Base-by-base conservation (phyloP, 2,113 vertebrate species). In the Monopterus albus region DNA sequence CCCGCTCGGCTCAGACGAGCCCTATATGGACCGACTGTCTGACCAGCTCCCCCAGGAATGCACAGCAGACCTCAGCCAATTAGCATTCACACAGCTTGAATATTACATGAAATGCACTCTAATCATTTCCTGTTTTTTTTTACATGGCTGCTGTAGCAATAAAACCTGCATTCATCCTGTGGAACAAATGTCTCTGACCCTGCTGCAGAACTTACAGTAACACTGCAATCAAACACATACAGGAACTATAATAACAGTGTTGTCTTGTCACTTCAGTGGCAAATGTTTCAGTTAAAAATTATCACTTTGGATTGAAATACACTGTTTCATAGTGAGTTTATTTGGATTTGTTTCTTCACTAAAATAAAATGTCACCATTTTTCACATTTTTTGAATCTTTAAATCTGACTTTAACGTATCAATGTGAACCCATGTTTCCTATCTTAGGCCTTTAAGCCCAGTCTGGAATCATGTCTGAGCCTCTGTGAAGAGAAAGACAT, bases 11-110 rank as follows among this genome's bases (percentile, higher is more conserved):
- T 80, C 92, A 94, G 91, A 93, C 93, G 36, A 89, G 67, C 93
- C 93, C 89, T 93, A 93, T 84, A 93, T 84, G 93, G 93, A 70
- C 80, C 23, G 89, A 51, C 85, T 66, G 72, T 62, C 75, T 82
- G 72, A 85, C 88, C 86, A 82, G 69, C 74, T 74, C 59, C 77
- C n/a, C 68, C 59, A 61, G 83, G 86, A 89, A 88, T 82, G 79
- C 53, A 29, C 61, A 50, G 67, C 59, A 57, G 39, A 43, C 15
- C 50, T 76, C 49, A 45, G 64, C 55, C 4, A 43, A 36, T 63
- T 25, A 10, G 11, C n/a, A 36, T 36, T 56, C 23, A 18, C 3
- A 60, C 39, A 35, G 43, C 60, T 8, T n/a, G 11, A 40, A 12
- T 23, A 13, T 40, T 21, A 78, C 36, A 20, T 33, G 12, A 15